These are phyloP conservation scores for Phlogophora meticulosa DNA, from an alignment of 2,888 invertebrate species.

Conservation along the genomic window DNA sequence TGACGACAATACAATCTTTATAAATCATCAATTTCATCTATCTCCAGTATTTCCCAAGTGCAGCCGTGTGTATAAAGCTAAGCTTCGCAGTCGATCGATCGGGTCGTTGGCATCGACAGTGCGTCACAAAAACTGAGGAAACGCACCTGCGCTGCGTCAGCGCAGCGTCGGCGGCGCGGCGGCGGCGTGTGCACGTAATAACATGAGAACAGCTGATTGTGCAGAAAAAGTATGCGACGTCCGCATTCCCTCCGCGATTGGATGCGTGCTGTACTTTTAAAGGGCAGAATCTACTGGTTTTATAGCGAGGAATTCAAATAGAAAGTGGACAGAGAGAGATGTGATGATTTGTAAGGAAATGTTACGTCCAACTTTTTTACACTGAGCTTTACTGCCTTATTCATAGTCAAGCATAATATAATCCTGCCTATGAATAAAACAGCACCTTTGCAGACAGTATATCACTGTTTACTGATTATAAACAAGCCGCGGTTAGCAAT, in stretches of 20 bases:
- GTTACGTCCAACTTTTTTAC: neutral
- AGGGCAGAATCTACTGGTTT: constrained; percentile 29
- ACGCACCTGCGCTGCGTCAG: constrained; percentile 37
- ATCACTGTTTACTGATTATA: neutral
- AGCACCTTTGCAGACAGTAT: neutral
- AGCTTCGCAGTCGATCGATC: constrained; percentile 2
- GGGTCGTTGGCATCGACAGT: constrained; percentile 54
- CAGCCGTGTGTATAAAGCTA: constrained; percentile 21
- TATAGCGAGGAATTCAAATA: constrained; percentile 18
- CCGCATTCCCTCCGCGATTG: constrained; percentile 61
- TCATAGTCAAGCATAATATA: no score
- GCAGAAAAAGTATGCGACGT: constrained; percentile 44
- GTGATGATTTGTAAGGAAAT: constrained; percentile 7
- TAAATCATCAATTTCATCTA: neutral
- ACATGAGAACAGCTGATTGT: constrained; percentile 54
- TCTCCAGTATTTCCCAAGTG: neutral
- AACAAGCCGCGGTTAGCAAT: constrained; percentile 10
- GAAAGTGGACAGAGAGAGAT: constrained; percentile 10
- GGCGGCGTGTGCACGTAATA: constrained; percentile 50
- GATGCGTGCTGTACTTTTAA: constrained; percentile 40
- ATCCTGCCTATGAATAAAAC: neutral
- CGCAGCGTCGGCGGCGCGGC: constrained; percentile 11
- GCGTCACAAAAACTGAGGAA: constrained; percentile 58
- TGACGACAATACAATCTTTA: no score
- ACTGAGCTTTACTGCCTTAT: neutral